Evolutionary conservation across 2,888 invertebrate genomes (phyloP), one percentile per base, ranked within the genome.

Genomic region (Caenorhabditis zanzibari): DNA sequence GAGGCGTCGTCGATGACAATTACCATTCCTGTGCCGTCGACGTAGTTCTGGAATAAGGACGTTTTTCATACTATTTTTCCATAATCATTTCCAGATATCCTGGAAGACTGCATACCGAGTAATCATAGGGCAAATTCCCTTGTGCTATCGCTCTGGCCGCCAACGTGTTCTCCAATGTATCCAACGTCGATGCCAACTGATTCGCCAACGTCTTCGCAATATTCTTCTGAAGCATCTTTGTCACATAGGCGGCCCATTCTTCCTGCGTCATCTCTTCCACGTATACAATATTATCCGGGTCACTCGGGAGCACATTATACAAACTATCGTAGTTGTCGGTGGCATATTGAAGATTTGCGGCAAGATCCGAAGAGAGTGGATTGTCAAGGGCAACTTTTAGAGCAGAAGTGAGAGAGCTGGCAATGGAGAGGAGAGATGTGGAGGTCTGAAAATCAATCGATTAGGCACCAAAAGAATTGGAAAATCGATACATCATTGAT

Each of bases 211-310:
- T 35, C 9, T 68, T 82, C 24, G 86, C 89, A 66, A 88, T 85
- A 24, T 63, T 64, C 69, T 88, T 84, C 72, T 89, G 87, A 3
- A 83, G 80, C 38, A 88, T 75, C 47, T 71, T 63, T 1, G 87
- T 88, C 38, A 88, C 89, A 61, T 88, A 88, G n/a, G 68, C 76
- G 0, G 89, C 88, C 89, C 89, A 89, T 75, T 89, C 84, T 4
- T 85, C 86, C 56, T 76, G 71, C 6, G 87, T 87, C 80, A 88
- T 88, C 73, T 89, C 89, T 26, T 89, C 88, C 28, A 89, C 87
- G 73, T 89, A 89, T 1, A 88, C 86, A 73, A 88, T 88, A 52
- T 87, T 64, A 26, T 82, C 85, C 76, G 79, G 73, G 76, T 88
- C 85, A 22, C 49, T 58, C 19, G 89, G 88, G 1, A 89, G 77